Conservation (phyloP, 1,140 invertebrate genomes). For the Wiebesia pumilae region DNA sequence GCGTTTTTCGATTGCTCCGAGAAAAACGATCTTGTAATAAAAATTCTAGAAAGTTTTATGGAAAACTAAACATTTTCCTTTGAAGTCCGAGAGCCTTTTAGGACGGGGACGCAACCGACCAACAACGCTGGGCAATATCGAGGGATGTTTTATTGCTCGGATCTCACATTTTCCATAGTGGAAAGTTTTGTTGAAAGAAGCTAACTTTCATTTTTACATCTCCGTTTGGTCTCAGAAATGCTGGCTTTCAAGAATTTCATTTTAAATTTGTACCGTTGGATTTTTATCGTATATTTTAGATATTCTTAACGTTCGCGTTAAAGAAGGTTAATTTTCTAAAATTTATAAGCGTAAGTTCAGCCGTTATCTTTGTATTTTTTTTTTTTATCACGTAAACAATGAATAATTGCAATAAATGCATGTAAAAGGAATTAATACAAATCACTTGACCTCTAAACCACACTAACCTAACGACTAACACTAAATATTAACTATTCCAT, state of each 20-base stretch:
- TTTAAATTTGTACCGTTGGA: neutral
- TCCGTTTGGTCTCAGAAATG: neutral
- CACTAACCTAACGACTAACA: too few species aligned
- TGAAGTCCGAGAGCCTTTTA: neutral
- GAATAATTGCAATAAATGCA: too few species aligned
- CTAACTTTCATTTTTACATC: conserved; percentile 1
- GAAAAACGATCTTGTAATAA: neutral
- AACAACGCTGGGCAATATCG: neutral
- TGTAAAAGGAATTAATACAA: too few species aligned
- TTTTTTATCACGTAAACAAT: too few species aligned
- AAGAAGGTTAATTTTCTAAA: neutral
- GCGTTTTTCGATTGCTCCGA: neutral
- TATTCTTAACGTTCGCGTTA: neutral
- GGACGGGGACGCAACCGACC: neutral
- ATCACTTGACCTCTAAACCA: neutral
- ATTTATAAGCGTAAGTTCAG: neutral
- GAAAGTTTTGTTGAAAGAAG: neutral
- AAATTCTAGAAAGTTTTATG: neutral
- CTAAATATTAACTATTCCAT: neutral
- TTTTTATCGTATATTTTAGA: neutral
- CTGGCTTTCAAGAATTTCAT: neutral
- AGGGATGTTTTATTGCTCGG: conserved; percentile 1
- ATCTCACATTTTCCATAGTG: neutral
- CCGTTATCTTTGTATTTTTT: neutral
- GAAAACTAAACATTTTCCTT: neutral